These are phyloP conservation scores for Siniperca obscura DNA, from an alignment of 2,797 vertebrate genomes.

Conservation along the genomic window DNA sequence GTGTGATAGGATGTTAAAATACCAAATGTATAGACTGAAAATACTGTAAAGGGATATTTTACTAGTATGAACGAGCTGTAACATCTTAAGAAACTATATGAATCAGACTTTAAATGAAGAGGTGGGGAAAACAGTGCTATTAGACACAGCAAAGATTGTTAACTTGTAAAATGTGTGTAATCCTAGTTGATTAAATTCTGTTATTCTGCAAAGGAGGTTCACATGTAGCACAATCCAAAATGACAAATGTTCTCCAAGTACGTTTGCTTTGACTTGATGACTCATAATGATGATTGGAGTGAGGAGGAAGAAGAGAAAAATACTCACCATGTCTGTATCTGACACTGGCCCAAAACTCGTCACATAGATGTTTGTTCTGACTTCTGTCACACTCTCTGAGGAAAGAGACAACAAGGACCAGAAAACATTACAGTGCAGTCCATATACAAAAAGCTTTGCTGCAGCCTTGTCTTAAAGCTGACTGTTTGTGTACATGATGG, in stretches of 20 bases:
- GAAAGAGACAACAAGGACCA: conserved; percentile 49
- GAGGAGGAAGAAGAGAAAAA: not conserved
- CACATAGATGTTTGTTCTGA: conserved; percentile 98
- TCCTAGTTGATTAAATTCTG: not conserved
- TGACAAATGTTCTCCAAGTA: conserved; percentile 12
- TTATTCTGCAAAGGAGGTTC: conserved; percentile 11
- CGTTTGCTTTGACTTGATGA: conserved; percentile 10
- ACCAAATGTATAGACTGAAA: not conserved
- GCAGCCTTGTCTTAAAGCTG: conserved; percentile 51
- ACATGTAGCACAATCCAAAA: not conserved
- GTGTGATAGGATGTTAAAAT: not conserved
- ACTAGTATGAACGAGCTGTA: not conserved
- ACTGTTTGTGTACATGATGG: conserved; percentile 59
- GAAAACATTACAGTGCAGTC: conserved; percentile 28
- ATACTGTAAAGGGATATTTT: not conserved
- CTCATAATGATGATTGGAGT: conserved; percentile 8
- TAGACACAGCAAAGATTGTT: not conserved
- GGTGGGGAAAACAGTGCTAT: not conserved
- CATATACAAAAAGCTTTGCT: conserved; percentile 27
- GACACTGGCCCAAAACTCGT: conserved; percentile 98
- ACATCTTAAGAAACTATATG: not conserved
- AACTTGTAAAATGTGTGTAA: not conserved
- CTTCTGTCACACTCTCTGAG: conserved; percentile 96
- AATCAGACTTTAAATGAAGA: not conserved
- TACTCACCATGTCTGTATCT: conserved; percentile 98